Conservation (phyloP, 2,113 vertebrate species). For the Thryonomys swinderianus region DNA sequence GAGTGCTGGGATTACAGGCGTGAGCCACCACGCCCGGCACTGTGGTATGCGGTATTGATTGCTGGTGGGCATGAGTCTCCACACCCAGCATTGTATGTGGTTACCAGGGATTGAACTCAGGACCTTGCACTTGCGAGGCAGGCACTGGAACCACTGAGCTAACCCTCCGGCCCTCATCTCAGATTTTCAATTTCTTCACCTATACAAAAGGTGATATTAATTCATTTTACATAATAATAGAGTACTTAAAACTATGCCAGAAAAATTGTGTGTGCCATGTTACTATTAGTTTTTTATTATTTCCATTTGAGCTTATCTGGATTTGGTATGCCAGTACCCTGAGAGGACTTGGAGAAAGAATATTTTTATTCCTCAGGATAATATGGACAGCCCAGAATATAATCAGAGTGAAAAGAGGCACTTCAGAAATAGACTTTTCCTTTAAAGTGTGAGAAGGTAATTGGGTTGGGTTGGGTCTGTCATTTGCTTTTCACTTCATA, state of each 20-base stretch:
- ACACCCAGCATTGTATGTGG: too few relatives aligned
- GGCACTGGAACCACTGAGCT: too few relatives aligned
- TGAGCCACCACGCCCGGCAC: too few relatives aligned
- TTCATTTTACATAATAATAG: background rate
- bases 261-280: background rate
- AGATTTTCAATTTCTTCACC: constrained; percentile 13
- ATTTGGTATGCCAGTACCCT: background rate
- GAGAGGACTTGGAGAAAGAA: background rate
- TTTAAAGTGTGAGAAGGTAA: background rate
- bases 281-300: constrained; percentile 31
- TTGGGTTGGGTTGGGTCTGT: background rate
- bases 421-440: background rate
- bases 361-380: background rate
- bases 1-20: too few relatives aligned
- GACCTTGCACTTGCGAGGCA: too few relatives aligned
- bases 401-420: background rate
- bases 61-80: too few relatives aligned
- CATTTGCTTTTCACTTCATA: background rate
- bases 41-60: too few relatives aligned
- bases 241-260: constrained; percentile 8
- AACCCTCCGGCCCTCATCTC: too few relatives aligned
- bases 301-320: background rate
- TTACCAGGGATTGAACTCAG: too few relatives aligned
- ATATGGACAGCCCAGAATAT: background rate
- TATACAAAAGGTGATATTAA: constrained; percentile 36